Base-by-base conservation (phyloP, 2,797 vertebrate species). In the Falco berigora region DNA sequence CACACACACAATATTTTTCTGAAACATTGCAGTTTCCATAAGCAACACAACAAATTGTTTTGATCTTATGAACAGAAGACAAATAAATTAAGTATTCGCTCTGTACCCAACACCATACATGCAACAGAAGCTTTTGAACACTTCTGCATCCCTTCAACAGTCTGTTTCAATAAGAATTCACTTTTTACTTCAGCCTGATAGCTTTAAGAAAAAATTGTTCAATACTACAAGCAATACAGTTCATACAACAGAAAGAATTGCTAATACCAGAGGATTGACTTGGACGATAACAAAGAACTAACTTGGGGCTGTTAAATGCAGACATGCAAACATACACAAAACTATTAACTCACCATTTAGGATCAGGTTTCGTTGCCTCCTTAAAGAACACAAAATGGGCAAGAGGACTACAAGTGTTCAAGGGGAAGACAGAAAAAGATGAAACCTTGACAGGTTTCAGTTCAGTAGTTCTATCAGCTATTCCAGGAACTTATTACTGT, bases 401-500 rank as follows among this genome's bases (percentile, higher is more conserved):
- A 13, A 56, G 25, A 82, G 44, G 15, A 36, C 73, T 72, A 28
- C 20, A 64, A 22, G 53, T 83, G 36, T 58, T 64, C 46, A 93
- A 68, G 46, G 21, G 19, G 42, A 72, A 93, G 42, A 11, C 52
- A 88, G 46, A 28, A 79, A 21, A 71, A 86, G 40, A 55, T 2
- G 53, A 38, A 38, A 38, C 38, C 42, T 75, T 11, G 53, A 14
- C 62, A 74, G 56, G 55, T 86, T 90, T 86, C 81, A 86, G 67
- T 68, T 87, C 84, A 77, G 50, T 68, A 89, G 38, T 62, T 66
- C 85, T 16, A 38, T 56, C 61, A 88, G 49, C 62, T 88, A 22
- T 68, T 85, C 34, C 85, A 88, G 50, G 73, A 80, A 91, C 46
- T 72, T 79, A 88, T 24, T 73, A 58, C 55, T 34, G 85, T 50